phyloP scores from a whole-genome alignment of 2,113 vertebrate genomes.

The Oncorhynchus keta region DNA sequence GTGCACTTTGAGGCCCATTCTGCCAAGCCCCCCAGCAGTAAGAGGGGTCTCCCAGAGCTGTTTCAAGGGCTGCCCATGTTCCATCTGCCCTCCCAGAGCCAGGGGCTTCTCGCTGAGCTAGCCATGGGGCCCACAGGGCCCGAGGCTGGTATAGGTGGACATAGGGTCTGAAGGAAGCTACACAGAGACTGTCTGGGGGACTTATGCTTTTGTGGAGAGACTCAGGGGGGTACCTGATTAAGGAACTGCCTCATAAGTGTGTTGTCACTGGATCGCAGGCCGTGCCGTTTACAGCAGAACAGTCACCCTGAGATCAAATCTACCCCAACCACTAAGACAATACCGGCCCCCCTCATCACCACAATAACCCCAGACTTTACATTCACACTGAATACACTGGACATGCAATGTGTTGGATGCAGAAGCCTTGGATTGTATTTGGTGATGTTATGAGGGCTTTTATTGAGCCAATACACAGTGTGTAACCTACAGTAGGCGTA shows the following conservation, averaged over 20 bases:
- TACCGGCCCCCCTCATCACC: too few relatives aligned
- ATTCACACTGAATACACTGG: too few relatives aligned
- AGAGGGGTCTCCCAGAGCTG: slow-evolving; percentile 62
- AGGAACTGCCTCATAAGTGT: background rate
- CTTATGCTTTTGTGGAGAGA: background rate
- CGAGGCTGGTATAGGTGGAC: slow-evolving; percentile 11
- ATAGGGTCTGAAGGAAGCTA: slow-evolving; percentile 22
- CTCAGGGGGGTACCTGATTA: background rate
- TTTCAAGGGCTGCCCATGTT: slow-evolving; percentile 75
- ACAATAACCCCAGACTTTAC: too few relatives aligned
- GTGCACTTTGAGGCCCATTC: slow-evolving; percentile 72
- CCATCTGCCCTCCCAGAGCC: slow-evolving; percentile 76
- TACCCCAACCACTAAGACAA: too few relatives aligned
- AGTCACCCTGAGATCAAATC: too few relatives aligned
- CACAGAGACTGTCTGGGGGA: background rate
- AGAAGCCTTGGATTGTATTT: too few relatives aligned
- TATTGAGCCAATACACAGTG: too few relatives aligned
- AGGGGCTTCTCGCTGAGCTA: slow-evolving; percentile 70
- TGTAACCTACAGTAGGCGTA: too few relatives aligned
- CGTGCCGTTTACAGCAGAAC: too few relatives aligned
- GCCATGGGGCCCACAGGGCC: slow-evolving; percentile 4
- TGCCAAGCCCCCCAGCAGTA: background rate
- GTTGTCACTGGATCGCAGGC: too few relatives aligned
- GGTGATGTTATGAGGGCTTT: too few relatives aligned
- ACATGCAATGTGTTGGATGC: too few relatives aligned